Percentiles rank a stretch among this genome's conserved stretches.
Conservation (phyloP, 2,797 vertebrate species). For the Dendrocincla fuliginosa region DNA sequence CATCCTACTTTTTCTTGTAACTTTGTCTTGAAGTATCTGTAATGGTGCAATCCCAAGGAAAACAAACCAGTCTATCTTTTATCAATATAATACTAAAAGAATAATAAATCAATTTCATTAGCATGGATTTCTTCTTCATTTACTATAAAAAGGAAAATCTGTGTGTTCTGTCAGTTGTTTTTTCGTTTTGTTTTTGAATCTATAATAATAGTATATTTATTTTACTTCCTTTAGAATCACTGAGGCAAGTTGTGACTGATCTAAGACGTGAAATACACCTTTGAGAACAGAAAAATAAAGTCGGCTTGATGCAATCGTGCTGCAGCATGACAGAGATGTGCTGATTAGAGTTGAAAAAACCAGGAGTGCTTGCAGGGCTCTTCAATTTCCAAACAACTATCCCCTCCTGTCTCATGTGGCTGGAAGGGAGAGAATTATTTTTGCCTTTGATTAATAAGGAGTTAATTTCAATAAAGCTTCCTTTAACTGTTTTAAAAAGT, state of each 20-base stretch:
- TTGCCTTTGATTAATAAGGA: background rate
- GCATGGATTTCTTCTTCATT: background rate
- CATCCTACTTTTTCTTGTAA: background rate
- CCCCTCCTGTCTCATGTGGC: background rate
- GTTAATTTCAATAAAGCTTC: background rate
- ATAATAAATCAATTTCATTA: background rate
- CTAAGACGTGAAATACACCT: background rate
- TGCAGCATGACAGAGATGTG: background rate
- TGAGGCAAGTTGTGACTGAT: conserved; percentile 23
- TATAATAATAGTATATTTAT: background rate
- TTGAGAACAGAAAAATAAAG: conserved; percentile 24
- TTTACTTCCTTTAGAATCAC: background rate
- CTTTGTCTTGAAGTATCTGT: background rate
- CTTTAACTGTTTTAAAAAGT: background rate
- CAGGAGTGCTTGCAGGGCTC: background rate
- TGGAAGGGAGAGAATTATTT: background rate
- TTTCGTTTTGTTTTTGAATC: background rate
- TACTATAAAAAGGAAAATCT: background rate
- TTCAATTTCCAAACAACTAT: background rate
- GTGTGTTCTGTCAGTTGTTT: background rate
- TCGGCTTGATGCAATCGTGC: background rate
- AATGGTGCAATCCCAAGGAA: background rate
- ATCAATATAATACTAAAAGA: background rate
- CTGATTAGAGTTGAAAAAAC: background rate
- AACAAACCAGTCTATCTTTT: background rate